phyloP scores from a whole-genome alignment of 2,888 invertebrate species.

The Coelopa pilipes region DNA sequence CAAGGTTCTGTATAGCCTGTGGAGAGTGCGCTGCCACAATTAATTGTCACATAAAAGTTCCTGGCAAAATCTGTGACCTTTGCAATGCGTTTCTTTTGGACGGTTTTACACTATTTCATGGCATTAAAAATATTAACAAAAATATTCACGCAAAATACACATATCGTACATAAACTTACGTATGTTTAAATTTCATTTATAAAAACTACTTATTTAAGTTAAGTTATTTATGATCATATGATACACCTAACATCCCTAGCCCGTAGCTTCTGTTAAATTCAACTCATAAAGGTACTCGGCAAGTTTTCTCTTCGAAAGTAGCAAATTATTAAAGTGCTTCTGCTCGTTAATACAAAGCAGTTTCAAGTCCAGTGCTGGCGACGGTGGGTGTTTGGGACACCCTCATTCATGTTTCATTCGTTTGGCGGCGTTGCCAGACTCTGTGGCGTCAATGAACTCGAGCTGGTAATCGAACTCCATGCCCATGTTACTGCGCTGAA shows the following conservation, averaged over 20 bases:
- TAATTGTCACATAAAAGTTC: not conserved
- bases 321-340: constrained; percentile 2
- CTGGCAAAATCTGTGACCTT: not conserved
- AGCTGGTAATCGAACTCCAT: constrained; percentile 65
- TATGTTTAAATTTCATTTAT: not conserved
- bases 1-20: too few relatives aligned
- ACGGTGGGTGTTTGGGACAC: constrained; percentile 20
- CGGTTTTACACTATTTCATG: constrained; percentile 48
- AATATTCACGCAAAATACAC: constrained; percentile 16
- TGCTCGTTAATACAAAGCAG: not conserved
- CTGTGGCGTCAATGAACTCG: constrained; percentile 58
- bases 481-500: constrained; percentile 61
- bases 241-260: constrained; percentile 3
- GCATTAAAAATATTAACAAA: constrained; percentile 37
- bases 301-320: constrained; percentile 30
- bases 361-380: constrained; percentile 13
- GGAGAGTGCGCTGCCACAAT: too few relatives aligned
- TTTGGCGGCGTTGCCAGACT: constrained; percentile 51
- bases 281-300: constrained; percentile 40
- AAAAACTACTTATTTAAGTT: constrained; percentile 12
- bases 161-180: constrained; percentile 15
- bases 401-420: constrained; percentile 64
- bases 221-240: not conserved
- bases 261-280: constrained; percentile 6
- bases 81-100: constrained; percentile 39